Evolutionary conservation across 1,140 invertebrate genomes (phyloP), one percentile per base, ranked within the genome.

Genomic region (Parapsyche elsis): DNA sequence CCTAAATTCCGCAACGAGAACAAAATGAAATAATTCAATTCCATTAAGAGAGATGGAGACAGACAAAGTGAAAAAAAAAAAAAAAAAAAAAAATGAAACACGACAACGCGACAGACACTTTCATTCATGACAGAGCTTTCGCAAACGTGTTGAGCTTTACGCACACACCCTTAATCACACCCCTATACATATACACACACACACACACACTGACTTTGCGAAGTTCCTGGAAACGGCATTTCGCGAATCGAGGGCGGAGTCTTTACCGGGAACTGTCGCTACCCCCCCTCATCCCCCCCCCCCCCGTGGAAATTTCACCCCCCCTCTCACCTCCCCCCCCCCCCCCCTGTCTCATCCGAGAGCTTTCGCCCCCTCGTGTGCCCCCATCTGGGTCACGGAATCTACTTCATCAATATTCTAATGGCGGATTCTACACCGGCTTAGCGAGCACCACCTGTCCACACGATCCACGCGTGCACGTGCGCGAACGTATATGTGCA

Each of bases 401-500:
- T 82, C 78, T 71, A 74, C 77, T 82, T 82, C 81, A 82, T 82
- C 81, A 82, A 82, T 82, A 82, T 82, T 82, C 81, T 75, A 78
- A 82, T 80, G 59, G 78, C 78, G 81, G 76, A 82, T 78, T 80
- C 76, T 76, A 82, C 75, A 61, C 38, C 24, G 46, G 71, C 78
- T 80, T 80, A 80, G 57, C 79, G 71, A 64, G 59, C 80, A 67
- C 73, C 57, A 61, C 77, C 49, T 81, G 57, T 70, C 38, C 61
- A 45, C 76, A 46, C 14, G 30, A 23, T 10, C 61, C 16, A 53
- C 16, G 16, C 16, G 16, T 53, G 16, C 16, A 53, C 16, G 16
- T 53, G 16, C 16, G 16, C 16, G 16, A 14, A 53, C 16, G 16
- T 53, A 53, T 53, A 53, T 53, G 49, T 53, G 49, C 16, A 16